phyloP scores from a whole-genome alignment of 2,797 vertebrate species.

The Sitta carolinensis region DNA sequence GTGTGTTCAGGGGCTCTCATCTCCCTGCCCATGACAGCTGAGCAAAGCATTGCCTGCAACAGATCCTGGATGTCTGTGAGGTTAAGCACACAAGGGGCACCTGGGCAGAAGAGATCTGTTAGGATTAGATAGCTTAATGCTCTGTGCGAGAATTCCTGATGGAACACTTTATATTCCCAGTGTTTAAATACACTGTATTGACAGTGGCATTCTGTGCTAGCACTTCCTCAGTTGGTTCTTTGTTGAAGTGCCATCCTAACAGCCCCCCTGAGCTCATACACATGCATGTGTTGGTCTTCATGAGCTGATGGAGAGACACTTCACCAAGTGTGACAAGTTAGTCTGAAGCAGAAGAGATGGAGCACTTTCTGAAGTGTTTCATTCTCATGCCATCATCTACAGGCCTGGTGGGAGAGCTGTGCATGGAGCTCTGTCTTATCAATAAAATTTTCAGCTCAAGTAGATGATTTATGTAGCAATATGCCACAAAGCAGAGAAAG shows the following conservation, averaged over 20 bases:
- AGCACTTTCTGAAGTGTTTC: background rate
- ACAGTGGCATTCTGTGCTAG: background rate
- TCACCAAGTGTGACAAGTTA: background rate
- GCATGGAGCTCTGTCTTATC: background rate
- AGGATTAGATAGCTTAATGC: background rate
- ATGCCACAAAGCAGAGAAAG: background rate
- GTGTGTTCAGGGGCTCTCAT: background rate
- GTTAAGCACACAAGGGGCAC: background rate
- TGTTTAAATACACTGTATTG: background rate
- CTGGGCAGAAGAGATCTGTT: background rate
- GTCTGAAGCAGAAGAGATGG: background rate
- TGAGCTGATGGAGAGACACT: background rate
- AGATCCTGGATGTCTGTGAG: accelerated
- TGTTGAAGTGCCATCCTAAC: background rate
- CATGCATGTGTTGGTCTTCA: accelerated
- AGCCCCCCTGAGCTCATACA: background rate
- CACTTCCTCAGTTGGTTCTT: background rate
- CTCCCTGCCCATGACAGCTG: background rate
- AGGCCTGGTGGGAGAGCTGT: background rate
- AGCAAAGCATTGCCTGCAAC: background rate
- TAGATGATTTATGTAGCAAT: background rate
- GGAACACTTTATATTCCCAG: background rate
- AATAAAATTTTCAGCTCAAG: background rate
- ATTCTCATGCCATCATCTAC: background rate
- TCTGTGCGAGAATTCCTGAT: background rate